Evolutionary conservation across 2,797 vertebrate species (phyloP).

Genomic region (Halcyon chelicuti): DNA sequence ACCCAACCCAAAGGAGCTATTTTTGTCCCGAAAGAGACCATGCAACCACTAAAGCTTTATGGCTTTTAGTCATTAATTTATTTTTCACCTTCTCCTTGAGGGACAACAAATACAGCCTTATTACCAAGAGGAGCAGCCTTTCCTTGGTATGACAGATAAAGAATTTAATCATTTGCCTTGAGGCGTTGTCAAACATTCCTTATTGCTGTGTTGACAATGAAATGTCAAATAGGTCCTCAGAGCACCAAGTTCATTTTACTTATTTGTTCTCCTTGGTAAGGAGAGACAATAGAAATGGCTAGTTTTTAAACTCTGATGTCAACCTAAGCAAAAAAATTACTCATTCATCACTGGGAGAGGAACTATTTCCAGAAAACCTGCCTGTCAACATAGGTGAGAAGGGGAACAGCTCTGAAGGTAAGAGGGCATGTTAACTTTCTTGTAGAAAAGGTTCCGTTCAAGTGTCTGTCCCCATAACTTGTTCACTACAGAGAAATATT

Average conservation of each 20-base stretch:
- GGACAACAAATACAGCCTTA: neutral
- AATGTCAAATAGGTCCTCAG: slow-evolving; percentile 11
- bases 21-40: neutral
- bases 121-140: slow-evolving; percentile 18
- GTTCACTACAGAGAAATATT: neutral
- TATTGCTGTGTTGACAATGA: slow-evolving; percentile 23
- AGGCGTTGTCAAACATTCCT: slow-evolving; percentile 25
- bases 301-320: neutral
- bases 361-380: neutral
- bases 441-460: neutral
- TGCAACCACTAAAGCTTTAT: neutral
- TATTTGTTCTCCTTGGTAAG: slow-evolving; percentile 10
- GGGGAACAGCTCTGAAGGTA: neutral
- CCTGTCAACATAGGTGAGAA: neutral
- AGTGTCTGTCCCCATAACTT: neutral
- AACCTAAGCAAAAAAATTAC: neutral
- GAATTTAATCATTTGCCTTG: slow-evolving; percentile 21
- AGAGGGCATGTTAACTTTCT: neutral
- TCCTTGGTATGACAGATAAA: slow-evolving; percentile 31
- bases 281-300: neutral
- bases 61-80: slow-evolving; percentile 8
- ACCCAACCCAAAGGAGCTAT: neutral
- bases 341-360: neutral
- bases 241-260: neutral
- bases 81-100: slow-evolving; percentile 40